Conservation (phyloP, 1,140 invertebrate genomes). For the Paramacrobiotus metropolitanus region DNA sequence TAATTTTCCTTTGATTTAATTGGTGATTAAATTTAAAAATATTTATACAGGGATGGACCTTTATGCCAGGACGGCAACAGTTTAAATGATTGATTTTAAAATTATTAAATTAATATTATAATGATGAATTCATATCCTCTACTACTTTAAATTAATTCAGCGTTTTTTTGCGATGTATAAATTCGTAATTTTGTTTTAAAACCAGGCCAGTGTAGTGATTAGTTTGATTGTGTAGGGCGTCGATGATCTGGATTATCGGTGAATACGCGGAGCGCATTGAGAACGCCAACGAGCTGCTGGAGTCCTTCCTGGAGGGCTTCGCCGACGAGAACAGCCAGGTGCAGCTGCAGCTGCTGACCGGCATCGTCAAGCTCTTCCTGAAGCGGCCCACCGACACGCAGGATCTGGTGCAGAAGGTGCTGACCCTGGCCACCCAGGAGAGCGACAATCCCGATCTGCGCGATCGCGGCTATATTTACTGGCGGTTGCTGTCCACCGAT, state of each 20-base stretch:
- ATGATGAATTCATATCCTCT: too few relatives aligned
- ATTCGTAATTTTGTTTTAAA: too few relatives aligned
- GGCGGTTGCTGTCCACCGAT: constrained; percentile 92
- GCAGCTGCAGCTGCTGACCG: constrained; percentile 82
- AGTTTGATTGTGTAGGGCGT: too few relatives aligned
- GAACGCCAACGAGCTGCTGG: constrained; percentile 92
- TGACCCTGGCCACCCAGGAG: constrained; percentile 30
- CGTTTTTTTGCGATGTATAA: too few relatives aligned
- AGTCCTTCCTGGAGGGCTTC: constrained; percentile 97
- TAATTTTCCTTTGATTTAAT: too few relatives aligned
- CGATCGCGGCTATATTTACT: constrained; percentile 98
- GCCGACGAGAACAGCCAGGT: constrained; percentile 99
- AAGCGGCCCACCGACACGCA: constrained; percentile 95
- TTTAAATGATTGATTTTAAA: too few relatives aligned
- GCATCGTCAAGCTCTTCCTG: constrained; percentile 93
- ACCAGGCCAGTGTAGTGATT: too few relatives aligned
- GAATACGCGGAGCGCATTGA: constrained; percentile 98
- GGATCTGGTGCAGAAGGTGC: constrained; percentile 62
- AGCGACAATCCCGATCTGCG: constrained; percentile 98
- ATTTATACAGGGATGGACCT: too few relatives aligned
- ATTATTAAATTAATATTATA: too few relatives aligned
- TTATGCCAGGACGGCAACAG: too few relatives aligned
- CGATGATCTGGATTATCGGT: constrained; percentile 99
- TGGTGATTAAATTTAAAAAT: too few relatives aligned
- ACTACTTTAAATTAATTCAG: too few relatives aligned